These are phyloP conservation scores for Cirrhinus mrigala DNA, from an alignment of 2,797 vertebrate species.

Conservation along the genomic window DNA sequence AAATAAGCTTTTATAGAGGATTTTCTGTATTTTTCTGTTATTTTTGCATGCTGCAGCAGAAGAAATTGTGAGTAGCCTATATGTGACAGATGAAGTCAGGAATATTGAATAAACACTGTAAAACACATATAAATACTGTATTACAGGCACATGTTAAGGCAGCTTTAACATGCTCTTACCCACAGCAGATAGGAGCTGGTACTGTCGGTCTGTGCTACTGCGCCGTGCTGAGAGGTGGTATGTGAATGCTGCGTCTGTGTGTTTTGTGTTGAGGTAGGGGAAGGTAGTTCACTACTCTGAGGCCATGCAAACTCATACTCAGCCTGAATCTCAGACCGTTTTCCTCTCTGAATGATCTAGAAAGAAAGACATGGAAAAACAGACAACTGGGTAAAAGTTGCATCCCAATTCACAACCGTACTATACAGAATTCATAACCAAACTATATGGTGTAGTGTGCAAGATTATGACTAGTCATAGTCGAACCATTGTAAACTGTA, in stretches of 20 bases:
- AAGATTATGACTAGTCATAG: not conserved
- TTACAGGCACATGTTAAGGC: not conserved
- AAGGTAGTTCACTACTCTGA: constrained; percentile 65
- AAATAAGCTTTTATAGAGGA: not conserved
- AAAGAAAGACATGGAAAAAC: constrained; percentile 8
- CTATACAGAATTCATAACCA: not conserved
- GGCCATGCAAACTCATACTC: constrained; percentile 80
- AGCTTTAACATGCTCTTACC: constrained; percentile 79
- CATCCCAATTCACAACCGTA: not conserved
- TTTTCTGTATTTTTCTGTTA: not conserved
- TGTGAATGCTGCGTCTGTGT: constrained; percentile 70
- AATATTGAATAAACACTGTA: not conserved
- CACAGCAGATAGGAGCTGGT: constrained; percentile 79
- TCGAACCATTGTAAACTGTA: not conserved
- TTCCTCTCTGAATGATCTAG: constrained; percentile 88
- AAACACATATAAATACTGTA: not conserved
- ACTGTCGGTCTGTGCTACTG: constrained; percentile 69
- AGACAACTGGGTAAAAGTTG: not conserved
- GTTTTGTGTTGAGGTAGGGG: constrained; percentile 47
- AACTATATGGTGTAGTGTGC: not conserved
- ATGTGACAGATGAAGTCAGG: not conserved
- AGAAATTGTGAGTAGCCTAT: not conserved
- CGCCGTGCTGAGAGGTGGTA: constrained; percentile 56
- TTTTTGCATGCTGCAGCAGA: not conserved
- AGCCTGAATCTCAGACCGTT: constrained; percentile 73